A percentile compares a stretch with the other conserved stretches of the same genome.
These are phyloP conservation scores for Aspidoscelis tigris DNA, from an alignment of 2,113 vertebrate genomes.

Conservation along the genomic window DNA sequence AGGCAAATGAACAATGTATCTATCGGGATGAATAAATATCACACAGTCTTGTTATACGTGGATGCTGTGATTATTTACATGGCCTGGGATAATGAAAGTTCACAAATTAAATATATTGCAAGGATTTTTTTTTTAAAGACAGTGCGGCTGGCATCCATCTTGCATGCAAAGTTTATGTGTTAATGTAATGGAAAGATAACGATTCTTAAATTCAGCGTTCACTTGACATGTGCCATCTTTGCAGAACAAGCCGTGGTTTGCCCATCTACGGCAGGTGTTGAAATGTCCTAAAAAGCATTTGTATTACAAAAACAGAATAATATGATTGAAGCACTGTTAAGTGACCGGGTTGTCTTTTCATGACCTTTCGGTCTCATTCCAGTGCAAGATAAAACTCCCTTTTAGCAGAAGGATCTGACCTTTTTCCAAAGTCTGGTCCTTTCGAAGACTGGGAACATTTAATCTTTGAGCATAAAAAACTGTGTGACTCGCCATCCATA, in stretches of 20 bases:
- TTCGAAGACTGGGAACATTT: slow-evolving; percentile 62
- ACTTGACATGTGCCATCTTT: background rate
- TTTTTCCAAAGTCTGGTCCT: slow-evolving; percentile 16
- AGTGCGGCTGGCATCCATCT: no score
- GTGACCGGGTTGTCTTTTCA: slow-evolving; percentile 64
- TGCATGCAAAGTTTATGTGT: no score
- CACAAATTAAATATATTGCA: background rate
- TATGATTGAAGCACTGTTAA: slow-evolving; percentile 60
- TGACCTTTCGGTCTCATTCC: slow-evolving; percentile 61
- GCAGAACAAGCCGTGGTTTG: background rate
- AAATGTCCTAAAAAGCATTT: no score
- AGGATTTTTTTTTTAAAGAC: background rate
- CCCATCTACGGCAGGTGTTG: no score
- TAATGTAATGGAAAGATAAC: no score
- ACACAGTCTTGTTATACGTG: slow-evolving; percentile 33
- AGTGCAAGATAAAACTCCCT: slow-evolving; percentile 62
- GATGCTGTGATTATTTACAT: slow-evolving; percentile 41
- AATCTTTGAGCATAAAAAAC: background rate
- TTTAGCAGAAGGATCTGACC: slow-evolving; percentile 69
- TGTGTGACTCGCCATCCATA: background rate
- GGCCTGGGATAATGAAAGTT: background rate
- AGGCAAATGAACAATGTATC: slow-evolving; percentile 89
- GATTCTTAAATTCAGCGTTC: no score
- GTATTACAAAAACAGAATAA: background rate
- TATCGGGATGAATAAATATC: slow-evolving; percentile 72